Conservation (phyloP, 2,888 invertebrate species). For the Geophilus truncorum region DNA sequence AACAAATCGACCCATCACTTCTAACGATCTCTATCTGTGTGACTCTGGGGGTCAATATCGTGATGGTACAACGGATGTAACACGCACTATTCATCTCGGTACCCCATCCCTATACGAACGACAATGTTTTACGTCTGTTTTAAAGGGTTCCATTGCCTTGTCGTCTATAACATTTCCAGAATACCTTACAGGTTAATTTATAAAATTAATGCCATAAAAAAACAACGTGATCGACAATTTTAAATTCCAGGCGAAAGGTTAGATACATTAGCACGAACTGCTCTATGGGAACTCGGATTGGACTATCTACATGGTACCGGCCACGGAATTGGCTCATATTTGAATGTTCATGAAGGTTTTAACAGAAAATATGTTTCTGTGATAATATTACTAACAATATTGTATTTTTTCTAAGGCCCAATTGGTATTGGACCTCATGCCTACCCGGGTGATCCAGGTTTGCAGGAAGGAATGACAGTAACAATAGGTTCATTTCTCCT, state of each 20-base stretch:
- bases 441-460: conserved; percentile 68
- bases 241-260: conserved; percentile 72
- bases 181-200: conserved; percentile 47
- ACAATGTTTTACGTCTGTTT: conserved; percentile 80
- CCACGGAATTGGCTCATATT: conserved; percentile 86
- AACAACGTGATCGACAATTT: too few relatives aligned
- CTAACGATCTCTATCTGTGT: conserved; percentile 75
- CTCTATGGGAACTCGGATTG: conserved; percentile 80
- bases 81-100: conserved; percentile 83
- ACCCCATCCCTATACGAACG: conserved; percentile 67
- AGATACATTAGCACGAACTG: conserved; percentile 73
- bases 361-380: too few relatives aligned
- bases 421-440: conserved; percentile 69
- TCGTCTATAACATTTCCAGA: conserved; percentile 71
- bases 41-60: conserved; percentile 96
- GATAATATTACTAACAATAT: too few relatives aligned
- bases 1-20: conserved; percentile 63
- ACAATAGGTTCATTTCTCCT: conserved; percentile 46
- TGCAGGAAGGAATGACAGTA: conserved; percentile 72
- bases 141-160: conserved; percentile 78
- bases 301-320: conserved; percentile 93
- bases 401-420: conserved; percentile 55
- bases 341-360: conserved; percentile 85
- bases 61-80: conserved; percentile 93
- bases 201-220: too few relatives aligned